Evolutionary conservation across 2,797 vertebrate genomes (phyloP).

Genomic region (Thripadectes ignobilis): DNA sequence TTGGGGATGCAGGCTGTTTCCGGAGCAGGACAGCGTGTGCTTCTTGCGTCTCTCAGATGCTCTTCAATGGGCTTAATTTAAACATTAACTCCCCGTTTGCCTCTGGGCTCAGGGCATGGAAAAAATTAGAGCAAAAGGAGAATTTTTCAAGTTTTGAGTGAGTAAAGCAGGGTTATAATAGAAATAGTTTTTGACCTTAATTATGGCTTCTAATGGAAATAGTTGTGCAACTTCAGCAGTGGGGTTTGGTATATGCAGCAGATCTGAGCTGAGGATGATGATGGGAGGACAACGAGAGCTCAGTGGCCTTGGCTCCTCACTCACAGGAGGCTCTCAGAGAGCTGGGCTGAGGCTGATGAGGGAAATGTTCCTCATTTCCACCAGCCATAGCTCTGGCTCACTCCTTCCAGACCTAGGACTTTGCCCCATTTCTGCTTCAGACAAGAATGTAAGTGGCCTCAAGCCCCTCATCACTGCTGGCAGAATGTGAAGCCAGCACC

Average conservation of each 20-base stretch:
- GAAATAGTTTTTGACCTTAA: constrained; percentile 66
- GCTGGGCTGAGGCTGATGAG: background rate
- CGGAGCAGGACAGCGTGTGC: background rate
- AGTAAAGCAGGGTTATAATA: constrained; percentile 24
- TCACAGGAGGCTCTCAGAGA: background rate
- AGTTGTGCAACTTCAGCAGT: constrained; percentile 32
- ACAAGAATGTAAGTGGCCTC: background rate
- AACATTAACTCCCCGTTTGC: constrained; percentile 44
- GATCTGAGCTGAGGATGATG: background rate
- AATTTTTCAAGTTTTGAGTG: constrained; percentile 28
- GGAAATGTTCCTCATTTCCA: background rate
- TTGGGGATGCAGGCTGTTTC: background rate
- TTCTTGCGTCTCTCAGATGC: background rate
- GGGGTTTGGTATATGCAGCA: constrained; percentile 24
- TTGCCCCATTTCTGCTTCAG: background rate
- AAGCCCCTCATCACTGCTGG: background rate
- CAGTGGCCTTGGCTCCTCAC: background rate
- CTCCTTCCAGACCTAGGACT: background rate
- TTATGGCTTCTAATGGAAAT: constrained; percentile 60
- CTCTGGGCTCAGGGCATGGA: constrained; percentile 34
- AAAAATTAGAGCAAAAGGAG: constrained; percentile 56
- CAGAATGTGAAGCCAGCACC: background rate
- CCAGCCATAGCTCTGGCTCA: fast-evolving
- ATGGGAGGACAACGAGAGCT: background rate
- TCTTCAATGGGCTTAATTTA: constrained; percentile 39